Evolutionary conservation across 2,797 vertebrate genomes (phyloP), one percentile per base, ranked within the genome.

Genomic region (Peromyscus melanophrys): DNA sequence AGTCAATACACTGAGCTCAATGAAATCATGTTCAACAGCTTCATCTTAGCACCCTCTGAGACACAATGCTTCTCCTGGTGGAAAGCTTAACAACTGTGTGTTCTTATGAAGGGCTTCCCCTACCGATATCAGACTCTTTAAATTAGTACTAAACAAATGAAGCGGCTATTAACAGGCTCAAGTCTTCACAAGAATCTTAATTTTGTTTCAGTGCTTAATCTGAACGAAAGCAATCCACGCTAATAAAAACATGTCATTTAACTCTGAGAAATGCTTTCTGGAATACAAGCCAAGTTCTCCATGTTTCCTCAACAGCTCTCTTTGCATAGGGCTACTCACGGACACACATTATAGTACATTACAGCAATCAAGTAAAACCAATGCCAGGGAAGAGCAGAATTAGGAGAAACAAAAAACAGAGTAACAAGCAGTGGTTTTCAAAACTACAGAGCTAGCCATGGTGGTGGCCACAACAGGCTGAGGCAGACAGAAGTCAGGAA

Each of bases 181-280:
- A 88, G 55, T 12, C 31, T 92, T 94, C 92, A 97, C 2, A 19
- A 90, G 75, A 96, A 98, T 97, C 96, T 96, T 97, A 97, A 96
- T 96, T 97, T 97, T 97, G 81, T 97, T 95, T 94, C 61, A 88
- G 82, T 90, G 81, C 81, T 94, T 85, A 89, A 92, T 92, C 88
- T 63, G 84, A 97, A 98, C 67, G 97, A 94, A 97, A 95, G 84
- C 97, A 94, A 94, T 0, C 95, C 76, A 93, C 9, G 43, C 34
- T 92, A 94, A 96, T 71, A 95, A 95, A 82, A 97, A 87, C 46
- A 85, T 63, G 31, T 49, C 88, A 93, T 90, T 95, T 94, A 92
- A 87, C 63, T 90, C 61, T 69, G 27, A 85, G 84, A 93, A 96
- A 97, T 52, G 52, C n/a, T 90, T 92, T 94, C 25, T 92, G 81